Evolutionary conservation across 1,140 invertebrate genomes (phyloP).

Genomic region (Apis cerana): DNA sequence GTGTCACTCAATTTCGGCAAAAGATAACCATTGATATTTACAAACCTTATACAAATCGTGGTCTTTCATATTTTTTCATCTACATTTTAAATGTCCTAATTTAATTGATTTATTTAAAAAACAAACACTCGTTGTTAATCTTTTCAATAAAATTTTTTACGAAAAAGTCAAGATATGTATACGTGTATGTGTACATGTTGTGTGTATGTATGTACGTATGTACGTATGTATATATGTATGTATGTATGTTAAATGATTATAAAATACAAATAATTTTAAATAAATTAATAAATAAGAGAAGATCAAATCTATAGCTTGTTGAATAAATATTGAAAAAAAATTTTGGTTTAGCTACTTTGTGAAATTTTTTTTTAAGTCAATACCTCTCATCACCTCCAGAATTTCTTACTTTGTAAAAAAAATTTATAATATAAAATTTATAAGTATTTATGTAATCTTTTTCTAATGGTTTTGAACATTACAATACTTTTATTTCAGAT

Average conservation of each 20-base stretch:
- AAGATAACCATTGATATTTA: slow-evolving; percentile 14
- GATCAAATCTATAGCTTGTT: neutral
- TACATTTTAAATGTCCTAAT: neutral
- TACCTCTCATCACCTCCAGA: slow-evolving; percentile 73
- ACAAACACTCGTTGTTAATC: neutral
- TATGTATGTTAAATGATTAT: neutral
- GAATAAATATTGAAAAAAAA: slow-evolving; percentile 38
- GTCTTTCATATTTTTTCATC: neutral
- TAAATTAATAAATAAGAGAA: neutral
- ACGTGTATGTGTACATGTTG: too few species aligned
- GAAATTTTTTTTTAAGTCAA: slow-evolving; percentile 56
- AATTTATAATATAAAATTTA: too few species aligned
- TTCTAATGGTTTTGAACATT: slow-evolving; percentile 46
- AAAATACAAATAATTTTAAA: neutral
- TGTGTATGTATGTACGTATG: too few species aligned
- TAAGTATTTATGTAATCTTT: neutral
- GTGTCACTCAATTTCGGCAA: slow-evolving; percentile 7
- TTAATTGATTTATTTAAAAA: neutral
- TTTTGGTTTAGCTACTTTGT: slow-evolving; percentile 47
- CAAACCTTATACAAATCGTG: neutral
- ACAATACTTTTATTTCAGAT: slow-evolving; percentile 65
- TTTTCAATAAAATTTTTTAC: neutral
- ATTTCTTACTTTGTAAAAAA: slow-evolving; percentile 53
- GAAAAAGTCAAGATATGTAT: too few species aligned
- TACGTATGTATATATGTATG: too few species aligned